phyloP scores from a whole-genome alignment of 2,797 vertebrate species.

The Crotalus adamanteus region DNA sequence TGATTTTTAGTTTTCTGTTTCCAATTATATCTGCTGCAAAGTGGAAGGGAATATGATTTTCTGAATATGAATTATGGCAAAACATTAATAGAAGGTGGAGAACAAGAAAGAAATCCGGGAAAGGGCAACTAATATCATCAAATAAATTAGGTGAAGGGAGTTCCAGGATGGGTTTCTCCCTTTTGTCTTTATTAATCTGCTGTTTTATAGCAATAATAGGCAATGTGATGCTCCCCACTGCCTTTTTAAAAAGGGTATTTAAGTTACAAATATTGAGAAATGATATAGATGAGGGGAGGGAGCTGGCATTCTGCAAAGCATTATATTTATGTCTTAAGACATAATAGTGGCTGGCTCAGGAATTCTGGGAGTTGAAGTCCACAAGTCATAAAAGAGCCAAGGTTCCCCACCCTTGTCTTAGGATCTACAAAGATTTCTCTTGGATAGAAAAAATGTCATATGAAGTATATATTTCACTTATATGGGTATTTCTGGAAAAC shows the following conservation, averaged over 20 bases:
- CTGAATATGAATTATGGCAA: slow-evolving; percentile 15
- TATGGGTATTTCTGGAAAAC: background rate
- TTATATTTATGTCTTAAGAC: background rate
- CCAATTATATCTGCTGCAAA: slow-evolving; percentile 1
- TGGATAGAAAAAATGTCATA: background rate
- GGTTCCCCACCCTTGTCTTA: background rate
- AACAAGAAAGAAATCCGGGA: background rate
- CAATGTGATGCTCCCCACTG: background rate
- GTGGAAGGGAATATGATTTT: slow-evolving; percentile 17
- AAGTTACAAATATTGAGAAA: background rate
- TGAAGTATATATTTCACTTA: background rate
- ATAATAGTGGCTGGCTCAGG: too few species aligned
- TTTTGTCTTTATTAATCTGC: background rate
- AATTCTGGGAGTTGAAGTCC: too few species aligned
- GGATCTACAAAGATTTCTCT: background rate
- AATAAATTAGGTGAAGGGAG: background rate
- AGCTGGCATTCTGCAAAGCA: background rate
- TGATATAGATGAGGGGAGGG: too few species aligned
- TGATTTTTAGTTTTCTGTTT: slow-evolving; percentile 54
- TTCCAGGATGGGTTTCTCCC: background rate
- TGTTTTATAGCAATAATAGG: background rate
- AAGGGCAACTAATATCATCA: background rate
- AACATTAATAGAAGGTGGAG: background rate
- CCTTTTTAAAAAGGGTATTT: background rate
- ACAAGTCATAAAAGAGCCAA: too few species aligned